phyloP scores from a whole-genome alignment of 2,888 invertebrate species.

The Nemapogon koenigi region DNA sequence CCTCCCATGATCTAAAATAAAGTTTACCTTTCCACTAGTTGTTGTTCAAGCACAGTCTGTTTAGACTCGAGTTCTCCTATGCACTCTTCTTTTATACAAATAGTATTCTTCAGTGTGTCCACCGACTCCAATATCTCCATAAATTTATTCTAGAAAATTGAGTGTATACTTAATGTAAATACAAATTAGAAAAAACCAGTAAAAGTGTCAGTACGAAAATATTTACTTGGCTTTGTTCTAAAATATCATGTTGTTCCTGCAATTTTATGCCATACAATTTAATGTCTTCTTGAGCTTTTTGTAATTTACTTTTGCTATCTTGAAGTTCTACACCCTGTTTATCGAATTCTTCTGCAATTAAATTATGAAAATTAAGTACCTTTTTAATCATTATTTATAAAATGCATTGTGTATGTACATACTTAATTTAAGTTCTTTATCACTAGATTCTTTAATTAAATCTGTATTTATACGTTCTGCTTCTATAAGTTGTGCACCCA shows the following conservation, averaged over 20 bases:
- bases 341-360: slow-evolving; percentile 19
- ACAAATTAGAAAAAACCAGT: too few relatives aligned
- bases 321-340: slow-evolving; percentile 24
- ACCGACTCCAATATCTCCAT: slow-evolving; percentile 25
- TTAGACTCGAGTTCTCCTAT: slow-evolving; percentile 34
- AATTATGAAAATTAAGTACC: neutral
- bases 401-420: slow-evolving; percentile 12
- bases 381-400: neutral
- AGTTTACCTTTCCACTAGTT: slow-evolving; percentile 33
- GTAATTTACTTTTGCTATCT: slow-evolving; percentile 25
- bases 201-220: neutral
- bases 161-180: too few relatives aligned
- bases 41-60: slow-evolving; percentile 26
- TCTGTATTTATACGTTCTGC: slow-evolving; percentile 29
- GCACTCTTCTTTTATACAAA: slow-evolving; percentile 31
- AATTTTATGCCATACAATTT: slow-evolving; percentile 27
- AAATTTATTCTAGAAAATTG: slow-evolving; percentile 28
- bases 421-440: slow-evolving; percentile 26
- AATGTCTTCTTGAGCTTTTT: slow-evolving; percentile 26
- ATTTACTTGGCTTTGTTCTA: slow-evolving; percentile 32
- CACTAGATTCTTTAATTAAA: slow-evolving; percentile 22
- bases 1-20: too few relatives aligned
- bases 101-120: slow-evolving; percentile 25
- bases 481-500: slow-evolving; percentile 30
- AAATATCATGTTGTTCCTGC: slow-evolving; percentile 25